phyloP scores from a whole-genome alignment of 35 echinoderm and acorn worm genomes.

The Ptychodera flava region DNA sequence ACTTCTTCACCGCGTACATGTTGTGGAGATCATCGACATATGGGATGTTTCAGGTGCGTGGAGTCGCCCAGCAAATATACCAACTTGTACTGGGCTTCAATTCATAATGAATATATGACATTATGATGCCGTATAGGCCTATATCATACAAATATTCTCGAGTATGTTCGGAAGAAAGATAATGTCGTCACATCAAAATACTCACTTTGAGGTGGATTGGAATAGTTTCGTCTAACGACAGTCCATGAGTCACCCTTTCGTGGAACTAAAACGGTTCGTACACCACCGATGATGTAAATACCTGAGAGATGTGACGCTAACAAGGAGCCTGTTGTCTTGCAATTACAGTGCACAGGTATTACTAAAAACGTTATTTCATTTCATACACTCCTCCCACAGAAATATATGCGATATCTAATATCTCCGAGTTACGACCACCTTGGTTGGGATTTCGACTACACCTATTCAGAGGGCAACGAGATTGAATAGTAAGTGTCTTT shows the following conservation, averaged over 20 bases:
- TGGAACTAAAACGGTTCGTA: background rate
- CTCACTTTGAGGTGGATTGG: background rate
- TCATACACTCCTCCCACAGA: background rate
- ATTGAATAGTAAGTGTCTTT: background rate
- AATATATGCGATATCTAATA: background rate
- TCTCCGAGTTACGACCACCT: background rate
- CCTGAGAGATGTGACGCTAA: too few species aligned
- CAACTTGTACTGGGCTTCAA: too few species aligned
- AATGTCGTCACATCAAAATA: background rate
- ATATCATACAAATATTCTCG: background rate
- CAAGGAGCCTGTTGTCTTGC: too few species aligned
- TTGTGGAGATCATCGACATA: background rate
- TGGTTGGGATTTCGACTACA: background rate
- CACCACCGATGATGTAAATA: background rate
- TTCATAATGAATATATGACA: too few species aligned
- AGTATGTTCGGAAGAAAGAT: background rate
- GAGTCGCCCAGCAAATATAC: too few species aligned
- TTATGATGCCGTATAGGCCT: background rate
- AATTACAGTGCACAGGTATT: background rate
- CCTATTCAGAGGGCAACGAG: background rate
- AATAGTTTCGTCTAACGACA: background rate
- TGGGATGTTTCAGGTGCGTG: background rate
- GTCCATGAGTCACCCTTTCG: background rate
- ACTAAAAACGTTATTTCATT: background rate
- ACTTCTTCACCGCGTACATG: background rate